Percentiles rank a stretch among this genome's conserved stretches.
Conservation (phyloP, 1,140 invertebrate genomes). For the Trissolcus basalis region DNA sequence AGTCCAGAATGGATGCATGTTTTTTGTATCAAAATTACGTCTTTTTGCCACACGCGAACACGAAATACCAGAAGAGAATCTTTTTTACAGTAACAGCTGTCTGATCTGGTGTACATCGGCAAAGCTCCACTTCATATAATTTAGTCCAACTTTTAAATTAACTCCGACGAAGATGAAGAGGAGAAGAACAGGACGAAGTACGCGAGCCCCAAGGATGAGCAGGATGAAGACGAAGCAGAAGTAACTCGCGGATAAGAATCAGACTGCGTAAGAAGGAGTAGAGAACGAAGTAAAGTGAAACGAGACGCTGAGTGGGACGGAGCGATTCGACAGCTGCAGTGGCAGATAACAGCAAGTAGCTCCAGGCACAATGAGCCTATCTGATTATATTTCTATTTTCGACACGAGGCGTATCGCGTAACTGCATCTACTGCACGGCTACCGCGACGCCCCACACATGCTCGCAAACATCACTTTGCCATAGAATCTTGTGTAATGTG, state of each 20-base stretch:
- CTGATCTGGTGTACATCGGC: constrained; percentile 33
- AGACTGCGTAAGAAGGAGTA: constrained; percentile 32
- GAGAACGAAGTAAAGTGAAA: constrained; percentile 15
- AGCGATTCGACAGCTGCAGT: constrained; percentile 62
- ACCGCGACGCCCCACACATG: constrained; percentile 64
- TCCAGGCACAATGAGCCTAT: constrained; percentile 75
- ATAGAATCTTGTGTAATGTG: constrained; percentile 49
- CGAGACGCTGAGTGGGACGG: constrained; percentile 23
- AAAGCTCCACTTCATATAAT: constrained; percentile 42
- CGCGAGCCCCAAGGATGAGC: constrained; percentile 11
- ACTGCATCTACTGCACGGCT: constrained; percentile 72
- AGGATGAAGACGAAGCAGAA: constrained; percentile 35
- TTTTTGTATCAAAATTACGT: constrained; percentile 35
- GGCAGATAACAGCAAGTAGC: constrained; percentile 70
- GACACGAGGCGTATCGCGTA: constrained; percentile 74
- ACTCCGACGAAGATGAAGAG: constrained; percentile 21
- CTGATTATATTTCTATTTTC: constrained; percentile 78
- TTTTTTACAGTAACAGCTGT: constrained; percentile 42
- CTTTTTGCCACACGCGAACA: constrained; percentile 41
- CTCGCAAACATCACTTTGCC: constrained; percentile 44
- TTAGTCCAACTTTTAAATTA: constrained; percentile 55
- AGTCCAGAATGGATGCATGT: constrained; percentile 7
- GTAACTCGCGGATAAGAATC: constrained; percentile 27
- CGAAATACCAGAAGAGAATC: constrained; percentile 14
- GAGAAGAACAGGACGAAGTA: constrained; percentile 14